These are phyloP conservation scores for Cantharis nigra DNA, from an alignment of 2,888 invertebrate genomes.

Conservation along the genomic window DNA sequence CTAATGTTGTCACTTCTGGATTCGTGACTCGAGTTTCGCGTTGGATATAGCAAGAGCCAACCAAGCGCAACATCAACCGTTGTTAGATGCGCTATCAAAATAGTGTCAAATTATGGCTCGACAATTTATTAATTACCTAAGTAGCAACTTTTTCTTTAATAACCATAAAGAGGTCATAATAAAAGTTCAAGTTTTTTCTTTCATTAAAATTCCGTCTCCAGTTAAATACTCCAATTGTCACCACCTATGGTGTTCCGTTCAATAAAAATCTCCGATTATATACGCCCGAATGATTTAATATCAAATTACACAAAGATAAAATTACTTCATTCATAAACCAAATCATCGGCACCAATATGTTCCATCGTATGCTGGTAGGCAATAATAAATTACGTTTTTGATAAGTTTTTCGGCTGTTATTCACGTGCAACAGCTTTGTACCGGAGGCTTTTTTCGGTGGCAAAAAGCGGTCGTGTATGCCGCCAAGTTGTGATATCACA, in stretches of 20 bases:
- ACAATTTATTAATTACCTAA: background rate
- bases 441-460: background rate
- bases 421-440: background rate
- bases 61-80: conserved; percentile 2
- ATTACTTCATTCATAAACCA: background rate
- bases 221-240: background rate
- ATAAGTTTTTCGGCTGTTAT: background rate
- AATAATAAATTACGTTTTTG: background rate
- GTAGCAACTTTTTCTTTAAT: background rate
- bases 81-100: conserved; percentile 8
- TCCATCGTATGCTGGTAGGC: background rate
- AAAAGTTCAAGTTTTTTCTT: background rate
- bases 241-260: background rate
- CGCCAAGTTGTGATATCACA: background rate
- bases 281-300: background rate
- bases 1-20: conserved; percentile 19
- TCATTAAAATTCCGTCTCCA: background rate
- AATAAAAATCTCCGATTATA: background rate
- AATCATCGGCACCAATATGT: background rate
- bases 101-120: background rate
- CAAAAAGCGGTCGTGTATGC: background rate
- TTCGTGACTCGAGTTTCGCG: conserved; percentile 9
- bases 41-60: conserved; percentile 3
- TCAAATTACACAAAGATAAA: background rate
- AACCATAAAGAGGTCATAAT: background rate